Conservation (phyloP, 1,140 invertebrate species). For the Thaumatotibia leucotreta region DNA sequence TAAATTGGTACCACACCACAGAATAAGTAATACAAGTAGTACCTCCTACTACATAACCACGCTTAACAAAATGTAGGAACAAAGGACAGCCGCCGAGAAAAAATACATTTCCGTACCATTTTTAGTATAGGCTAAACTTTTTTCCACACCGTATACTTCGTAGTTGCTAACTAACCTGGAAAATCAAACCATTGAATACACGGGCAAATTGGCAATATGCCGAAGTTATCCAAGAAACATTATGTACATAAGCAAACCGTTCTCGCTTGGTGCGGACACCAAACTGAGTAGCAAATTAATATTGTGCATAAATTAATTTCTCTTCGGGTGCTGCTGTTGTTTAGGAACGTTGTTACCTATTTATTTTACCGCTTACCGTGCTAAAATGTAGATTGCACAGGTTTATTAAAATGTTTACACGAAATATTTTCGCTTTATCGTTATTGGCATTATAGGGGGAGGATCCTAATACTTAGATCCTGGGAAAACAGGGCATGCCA, state of each 20-base stretch:
- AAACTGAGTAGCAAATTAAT: background rate
- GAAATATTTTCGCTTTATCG: background rate
- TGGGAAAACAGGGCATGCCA: no score
- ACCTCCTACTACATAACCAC: no score
- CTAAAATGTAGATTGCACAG: background rate
- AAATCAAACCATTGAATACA: background rate
- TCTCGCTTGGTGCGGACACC: background rate
- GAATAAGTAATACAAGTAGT: no score
- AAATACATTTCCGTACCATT: no score
- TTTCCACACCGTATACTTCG: no score
- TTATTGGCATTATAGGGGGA: background rate
- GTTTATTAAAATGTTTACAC: background rate
- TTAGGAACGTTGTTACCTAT: background rate
- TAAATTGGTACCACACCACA: no score
- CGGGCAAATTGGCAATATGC: no score
- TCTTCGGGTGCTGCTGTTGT: background rate
- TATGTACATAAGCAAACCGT: background rate
- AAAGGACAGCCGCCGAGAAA: no score
- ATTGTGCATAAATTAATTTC: conserved; percentile 9
- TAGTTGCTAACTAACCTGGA: no score
- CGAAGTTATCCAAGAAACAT: background rate
- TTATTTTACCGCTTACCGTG: background rate
- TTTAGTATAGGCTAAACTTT: no score
- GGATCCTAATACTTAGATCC: background rate
- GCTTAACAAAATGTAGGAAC: no score